These are phyloP conservation scores for Catostylus mosaicus DNA, from an alignment of 30 jellyfish, hydroid and myxozoan species.

Conservation along the genomic window DNA sequence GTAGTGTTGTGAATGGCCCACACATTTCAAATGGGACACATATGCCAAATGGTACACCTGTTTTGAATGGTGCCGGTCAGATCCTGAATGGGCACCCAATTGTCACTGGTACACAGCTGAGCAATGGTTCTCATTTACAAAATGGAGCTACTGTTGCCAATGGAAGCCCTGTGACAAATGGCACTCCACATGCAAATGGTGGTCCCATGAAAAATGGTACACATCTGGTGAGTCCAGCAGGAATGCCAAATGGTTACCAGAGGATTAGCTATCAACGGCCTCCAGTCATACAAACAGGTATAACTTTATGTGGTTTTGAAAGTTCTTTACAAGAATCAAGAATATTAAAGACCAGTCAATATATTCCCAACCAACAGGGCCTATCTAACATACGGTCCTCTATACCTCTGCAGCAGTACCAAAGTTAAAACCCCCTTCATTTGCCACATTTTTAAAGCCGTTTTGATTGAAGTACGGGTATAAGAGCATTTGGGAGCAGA, in stretches of 20 bases:
- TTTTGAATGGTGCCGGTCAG: conserved; percentile 12
- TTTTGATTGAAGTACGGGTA: no score
- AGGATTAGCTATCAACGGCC: conserved; percentile 31
- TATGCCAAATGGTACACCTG: conserved; percentile 29
- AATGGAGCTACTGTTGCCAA: conserved; percentile 22
- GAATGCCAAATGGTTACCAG: conserved; percentile 44
- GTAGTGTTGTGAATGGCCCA: conserved; percentile 27
- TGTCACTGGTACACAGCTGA: conserved; percentile 13
- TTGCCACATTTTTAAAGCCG: no score
- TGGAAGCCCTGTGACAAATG: conserved; percentile 30
- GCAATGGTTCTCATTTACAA: conserved; percentile 40
- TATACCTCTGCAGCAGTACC: no score
- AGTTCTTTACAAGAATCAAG: no score
- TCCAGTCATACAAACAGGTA: conserved; percentile 40
- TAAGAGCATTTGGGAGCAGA: no score
- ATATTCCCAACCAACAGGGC: no score
- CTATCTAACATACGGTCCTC: no score
- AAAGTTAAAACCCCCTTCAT: no score
- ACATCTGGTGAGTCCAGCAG: conserved; percentile 61
- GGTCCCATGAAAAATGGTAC: conserved; percentile 37
- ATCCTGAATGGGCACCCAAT: conserved; percentile 18
- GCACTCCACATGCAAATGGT: conserved; percentile 11
- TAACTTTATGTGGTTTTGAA: no score
- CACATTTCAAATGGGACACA: conserved; percentile 44
- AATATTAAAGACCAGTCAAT: no score